A percentile compares a stretch with the other conserved stretches of the same genome.
Conservation (phyloP, 2,797 vertebrate genomes). For the Crocodylus rhombifer region DNA sequence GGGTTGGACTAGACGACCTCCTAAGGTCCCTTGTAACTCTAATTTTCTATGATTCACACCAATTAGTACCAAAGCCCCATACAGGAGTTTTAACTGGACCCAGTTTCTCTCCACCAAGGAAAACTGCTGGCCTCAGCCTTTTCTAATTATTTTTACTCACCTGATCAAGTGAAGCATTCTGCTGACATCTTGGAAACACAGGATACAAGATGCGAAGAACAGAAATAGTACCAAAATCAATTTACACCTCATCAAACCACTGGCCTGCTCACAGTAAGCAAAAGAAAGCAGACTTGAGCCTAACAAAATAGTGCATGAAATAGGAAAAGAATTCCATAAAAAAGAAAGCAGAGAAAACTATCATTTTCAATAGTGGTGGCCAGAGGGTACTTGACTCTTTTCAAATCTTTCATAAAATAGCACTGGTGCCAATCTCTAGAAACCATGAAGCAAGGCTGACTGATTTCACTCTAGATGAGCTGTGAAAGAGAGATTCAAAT, state of each 20-base stretch:
- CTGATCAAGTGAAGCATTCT: not conserved
- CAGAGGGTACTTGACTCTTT: constrained; percentile 10
- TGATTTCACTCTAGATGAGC: constrained; percentile 45
- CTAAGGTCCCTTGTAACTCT: too few relatives aligned
- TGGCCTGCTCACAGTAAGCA: not conserved
- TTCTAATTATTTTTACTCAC: fast-evolving
- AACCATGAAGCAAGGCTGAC: constrained; percentile 30
- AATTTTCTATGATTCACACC: not conserved
- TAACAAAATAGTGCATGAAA: constrained; percentile 10
- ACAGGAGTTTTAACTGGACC: not conserved
- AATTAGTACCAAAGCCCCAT: not conserved
- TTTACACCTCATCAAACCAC: not conserved
- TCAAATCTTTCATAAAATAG: not conserved
- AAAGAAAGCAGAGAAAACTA: not conserved
- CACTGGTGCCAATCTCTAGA: constrained; percentile 42
- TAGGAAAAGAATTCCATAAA: not conserved
- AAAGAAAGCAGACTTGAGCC: constrained; percentile 10
- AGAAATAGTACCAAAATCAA: not conserved
- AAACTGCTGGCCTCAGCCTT: not conserved
- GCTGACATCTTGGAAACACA: not conserved
- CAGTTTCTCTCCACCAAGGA: not conserved
- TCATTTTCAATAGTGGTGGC: constrained; percentile 35
- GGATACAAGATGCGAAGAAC: not conserved
- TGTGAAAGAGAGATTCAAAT: constrained; percentile 33
- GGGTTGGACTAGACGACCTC: too few relatives aligned